Evolutionary conservation across 2,113 vertebrate genomes (phyloP), one percentile per base, ranked within the genome.

Genomic region (Archocentrus centrarchus): DNA sequence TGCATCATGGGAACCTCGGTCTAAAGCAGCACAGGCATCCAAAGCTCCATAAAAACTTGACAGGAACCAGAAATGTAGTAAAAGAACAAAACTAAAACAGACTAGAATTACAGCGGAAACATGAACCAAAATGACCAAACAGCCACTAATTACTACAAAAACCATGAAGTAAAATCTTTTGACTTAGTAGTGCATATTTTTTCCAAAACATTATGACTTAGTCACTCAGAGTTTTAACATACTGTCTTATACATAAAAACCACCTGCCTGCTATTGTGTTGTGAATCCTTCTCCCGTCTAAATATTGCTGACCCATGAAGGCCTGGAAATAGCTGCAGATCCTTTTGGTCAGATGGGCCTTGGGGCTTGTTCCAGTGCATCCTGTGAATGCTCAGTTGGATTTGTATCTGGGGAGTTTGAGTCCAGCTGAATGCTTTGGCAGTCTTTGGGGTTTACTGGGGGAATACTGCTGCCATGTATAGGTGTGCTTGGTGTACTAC

Each of bases 381-480:
- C 64, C 64, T 50, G 64, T 50, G 24, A 47, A 50, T 50, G 22
- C 15, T 68, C 64, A 68, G 22, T 30, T 68, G 64, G 41, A 70
- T 70, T 30, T 41, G 41, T 70, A 70, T 50, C 24, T 70, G 41
- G 41, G 39, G 41, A 68, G 41, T 68, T 47, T 47, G 22, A 68
- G 64, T 68, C 5, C 14, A 27, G 64, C 47, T 50, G 41, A 70
- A 70, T 70, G 41, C 41, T 41, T 44, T 50, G 24, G 18, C 5
- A 50, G 64, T 24, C 47, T 50, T 70, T 70, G 64, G 15, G 64
- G 64, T 68, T 68, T 68, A 50, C 41, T 50, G 41, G 64, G 64
- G 10, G 41, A 44, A 70, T 50, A 15, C 41, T 1, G 2, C 41
- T 50, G 15, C 64, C 27, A 50, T 68, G 41, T 50, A 68, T 30